Conservation (phyloP, 2,797 vertebrate genomes). For the Acipenser oxyrinchus region DNA sequence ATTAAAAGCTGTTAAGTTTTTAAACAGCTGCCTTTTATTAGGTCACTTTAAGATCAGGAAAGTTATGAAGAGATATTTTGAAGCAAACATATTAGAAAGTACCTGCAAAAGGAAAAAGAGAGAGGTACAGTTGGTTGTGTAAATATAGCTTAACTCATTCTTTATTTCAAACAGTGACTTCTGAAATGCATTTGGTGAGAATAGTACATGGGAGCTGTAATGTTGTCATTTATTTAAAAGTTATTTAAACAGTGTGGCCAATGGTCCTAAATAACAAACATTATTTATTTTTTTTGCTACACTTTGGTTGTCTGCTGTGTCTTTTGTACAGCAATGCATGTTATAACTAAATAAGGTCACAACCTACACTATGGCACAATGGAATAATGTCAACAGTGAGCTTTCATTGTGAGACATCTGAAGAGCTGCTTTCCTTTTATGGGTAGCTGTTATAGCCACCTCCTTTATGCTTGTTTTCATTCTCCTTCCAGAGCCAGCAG, state of each 20-base stretch:
- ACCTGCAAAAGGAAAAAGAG: background rate
- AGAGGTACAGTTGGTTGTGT: too few relatives aligned
- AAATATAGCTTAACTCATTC: too few relatives aligned
- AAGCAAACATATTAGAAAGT: background rate
- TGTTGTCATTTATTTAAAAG: too few relatives aligned
- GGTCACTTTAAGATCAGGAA: background rate
- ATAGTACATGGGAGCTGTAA: too few relatives aligned
- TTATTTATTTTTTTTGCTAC: too few relatives aligned
- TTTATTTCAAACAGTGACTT: too few relatives aligned
- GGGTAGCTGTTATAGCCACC: constrained; percentile 5
- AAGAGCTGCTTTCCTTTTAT: constrained; percentile 12
- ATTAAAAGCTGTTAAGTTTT: constrained; percentile 53
- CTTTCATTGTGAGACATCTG: background rate
- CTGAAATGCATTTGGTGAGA: too few relatives aligned
- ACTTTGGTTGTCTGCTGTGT: too few relatives aligned
- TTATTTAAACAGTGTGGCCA: too few relatives aligned
- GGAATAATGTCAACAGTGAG: constrained; percentile 3
- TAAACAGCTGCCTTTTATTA: constrained; percentile 1
- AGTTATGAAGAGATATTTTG: constrained; percentile 50
- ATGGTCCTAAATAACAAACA: too few relatives aligned
- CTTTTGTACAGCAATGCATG: too few relatives aligned
- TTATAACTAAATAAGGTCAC: background rate
- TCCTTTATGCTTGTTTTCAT: constrained; percentile 4
- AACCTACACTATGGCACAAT: background rate
- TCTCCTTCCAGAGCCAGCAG: constrained; percentile 65